These are phyloP conservation scores for Drosophila dives DNA, from an alignment of 2,888 invertebrate species.

Conservation along the genomic window DNA sequence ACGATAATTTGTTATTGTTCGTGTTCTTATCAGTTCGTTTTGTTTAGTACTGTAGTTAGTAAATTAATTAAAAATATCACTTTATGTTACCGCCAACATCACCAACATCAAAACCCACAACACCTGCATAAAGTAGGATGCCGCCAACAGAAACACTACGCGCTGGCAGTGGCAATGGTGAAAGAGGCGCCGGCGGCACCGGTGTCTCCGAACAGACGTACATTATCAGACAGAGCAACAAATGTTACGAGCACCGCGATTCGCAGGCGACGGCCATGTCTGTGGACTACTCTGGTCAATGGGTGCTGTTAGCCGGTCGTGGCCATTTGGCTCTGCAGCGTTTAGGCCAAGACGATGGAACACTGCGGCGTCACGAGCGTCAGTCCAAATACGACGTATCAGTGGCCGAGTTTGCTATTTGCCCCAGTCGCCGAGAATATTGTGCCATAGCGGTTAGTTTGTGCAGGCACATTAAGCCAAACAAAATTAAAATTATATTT, in stretches of 20 bases:
- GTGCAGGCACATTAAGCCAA: not conserved
- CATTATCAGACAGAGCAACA: constrained; percentile 81
- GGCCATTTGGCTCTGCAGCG: constrained; percentile 91
- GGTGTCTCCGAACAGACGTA: constrained; percentile 73
- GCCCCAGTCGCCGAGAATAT: constrained; percentile 90
- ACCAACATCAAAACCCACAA: not conserved
- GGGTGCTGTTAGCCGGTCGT: constrained; percentile 93
- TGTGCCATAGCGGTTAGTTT: constrained; percentile 94
- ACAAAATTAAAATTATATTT: not conserved
- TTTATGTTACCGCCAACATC: constrained; percentile 37
- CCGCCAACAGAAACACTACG: constrained; percentile 75
- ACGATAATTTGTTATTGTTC: constrained; percentile 44
- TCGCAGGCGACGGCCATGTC: constrained; percentile 97
- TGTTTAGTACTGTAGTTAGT: constrained; percentile 46
- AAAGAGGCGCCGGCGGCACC: constrained; percentile 22
- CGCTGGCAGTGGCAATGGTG: constrained; percentile 54
- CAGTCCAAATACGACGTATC: constrained; percentile 97
- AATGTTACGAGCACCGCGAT: constrained; percentile 90
- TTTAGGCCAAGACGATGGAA: constrained; percentile 85
- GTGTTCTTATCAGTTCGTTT: constrained; percentile 57
- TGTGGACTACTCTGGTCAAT: constrained; percentile 90
- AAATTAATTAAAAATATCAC: constrained; percentile 25
- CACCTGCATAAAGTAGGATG: constrained; percentile 52
- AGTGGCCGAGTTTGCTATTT: constrained; percentile 96
- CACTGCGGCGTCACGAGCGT: constrained; percentile 91